Evolutionary conservation across 2,113 vertebrate species (phyloP), one percentile per base, ranked within the genome.

Genomic region (Centropus bengalensis): DNA sequence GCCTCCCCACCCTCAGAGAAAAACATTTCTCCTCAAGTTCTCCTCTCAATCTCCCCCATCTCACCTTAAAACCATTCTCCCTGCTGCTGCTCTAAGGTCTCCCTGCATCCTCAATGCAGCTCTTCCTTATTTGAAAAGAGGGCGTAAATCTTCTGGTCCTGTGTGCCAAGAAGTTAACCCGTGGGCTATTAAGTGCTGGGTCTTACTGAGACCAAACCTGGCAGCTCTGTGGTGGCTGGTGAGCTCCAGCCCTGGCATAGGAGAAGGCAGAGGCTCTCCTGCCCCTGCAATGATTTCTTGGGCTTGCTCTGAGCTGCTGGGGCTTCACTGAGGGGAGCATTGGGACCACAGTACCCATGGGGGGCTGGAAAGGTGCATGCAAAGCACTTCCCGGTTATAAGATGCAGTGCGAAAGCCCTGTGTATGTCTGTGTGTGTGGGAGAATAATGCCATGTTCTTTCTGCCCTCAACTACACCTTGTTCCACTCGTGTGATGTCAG

Each of bases 401-500:
- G 58, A 8, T 21, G 23, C 33, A 20, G n/a, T 1, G 9, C 0
- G 2, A 28, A 30, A 79, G 47, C 20, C 56, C 68, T 51, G 44
- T 16, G 2, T 2, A 0, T 12, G 7, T 28, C 51, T 26, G 1
- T 1, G 18, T 14, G 49, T 36, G 13, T 56, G 4, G 22, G 30
- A 49, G 17, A 47, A 26, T 2, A 8, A 18, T 5, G 3, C 8
- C 5, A 13, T 7, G 14, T 38, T 85, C 10, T 26, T n/a, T 2
- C 36, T 77, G 66, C 17, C 27, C n/a, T 0, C 9, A 30, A 8
- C 28, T 20, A 24, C 14, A 3, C 2, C 0, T 10, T 44, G 80
- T 18, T 45, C 28, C 24, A 23, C 32, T 33, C 0, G 10, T 6
- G 16, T 10, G 63, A 8, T 2, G 36, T 21, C 54, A 56, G 59